These are phyloP conservation scores for Drosophila lutescens DNA, from an alignment of 2,888 invertebrate species.

Conservation along the genomic window DNA sequence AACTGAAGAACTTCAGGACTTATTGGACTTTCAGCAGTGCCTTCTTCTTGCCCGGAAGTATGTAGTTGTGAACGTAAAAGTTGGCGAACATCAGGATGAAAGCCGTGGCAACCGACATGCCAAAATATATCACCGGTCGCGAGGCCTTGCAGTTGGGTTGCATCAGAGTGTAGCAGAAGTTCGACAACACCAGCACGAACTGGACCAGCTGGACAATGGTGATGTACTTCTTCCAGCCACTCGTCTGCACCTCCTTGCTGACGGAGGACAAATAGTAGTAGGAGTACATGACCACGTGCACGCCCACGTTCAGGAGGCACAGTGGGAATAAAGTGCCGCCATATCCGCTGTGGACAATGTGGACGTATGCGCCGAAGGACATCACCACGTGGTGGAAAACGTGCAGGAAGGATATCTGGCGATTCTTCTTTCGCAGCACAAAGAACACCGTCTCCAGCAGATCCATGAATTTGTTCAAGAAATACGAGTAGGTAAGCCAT, in stretches of 20 bases:
- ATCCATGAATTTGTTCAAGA: constrained; percentile 54
- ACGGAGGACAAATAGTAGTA: constrained; percentile 50
- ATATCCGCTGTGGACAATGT: constrained; percentile 17
- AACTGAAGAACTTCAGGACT: too few species aligned
- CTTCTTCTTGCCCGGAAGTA: background rate
- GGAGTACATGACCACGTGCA: constrained; percentile 50
- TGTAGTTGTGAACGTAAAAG: background rate
- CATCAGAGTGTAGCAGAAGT: constrained; percentile 1
- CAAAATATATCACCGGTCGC: background rate
- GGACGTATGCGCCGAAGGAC: constrained; percentile 3
- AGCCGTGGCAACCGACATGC: background rate
- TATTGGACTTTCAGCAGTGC: background rate
- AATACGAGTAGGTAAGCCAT: constrained; percentile 39
- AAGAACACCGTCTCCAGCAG: constrained; percentile 57
- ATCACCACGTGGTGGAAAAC: constrained; percentile 51
- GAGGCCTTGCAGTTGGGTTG: constrained; percentile 7
- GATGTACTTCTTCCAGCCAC: constrained; percentile 52
- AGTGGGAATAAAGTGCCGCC: constrained; percentile 32
- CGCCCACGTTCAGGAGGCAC: constrained; percentile 29
- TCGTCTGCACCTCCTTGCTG: constrained; percentile 9
- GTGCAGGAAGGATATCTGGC: constrained; percentile 51
- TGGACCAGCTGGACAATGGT: constrained; percentile 51
- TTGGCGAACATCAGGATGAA: background rate
- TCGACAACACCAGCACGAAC: constrained; percentile 17
- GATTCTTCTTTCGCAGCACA: constrained; percentile 55